These are phyloP conservation scores for Aspidiotus rigidus DNA, from an alignment of 2,888 invertebrate genomes.

Conservation along the genomic window DNA sequence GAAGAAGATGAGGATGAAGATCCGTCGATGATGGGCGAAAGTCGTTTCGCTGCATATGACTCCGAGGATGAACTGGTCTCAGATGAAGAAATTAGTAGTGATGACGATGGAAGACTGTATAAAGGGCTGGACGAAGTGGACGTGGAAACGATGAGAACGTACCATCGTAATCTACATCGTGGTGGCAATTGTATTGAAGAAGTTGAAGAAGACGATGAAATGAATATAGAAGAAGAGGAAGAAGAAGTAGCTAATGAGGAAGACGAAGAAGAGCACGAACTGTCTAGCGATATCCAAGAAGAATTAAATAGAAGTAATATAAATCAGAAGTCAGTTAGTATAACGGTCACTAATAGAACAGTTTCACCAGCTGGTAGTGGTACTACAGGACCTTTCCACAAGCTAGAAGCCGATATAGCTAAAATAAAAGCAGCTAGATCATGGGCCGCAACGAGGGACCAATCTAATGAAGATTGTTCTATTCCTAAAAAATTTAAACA, in stretches of 20 bases:
- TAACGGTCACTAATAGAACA: background rate
- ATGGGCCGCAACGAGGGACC: background rate
- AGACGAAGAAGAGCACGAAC: background rate
- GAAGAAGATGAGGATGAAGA: conserved; percentile 29
- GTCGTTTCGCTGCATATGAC: background rate
- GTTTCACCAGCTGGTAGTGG: background rate
- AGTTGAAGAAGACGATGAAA: conserved; percentile 36
- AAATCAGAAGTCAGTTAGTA: conserved; percentile 43
- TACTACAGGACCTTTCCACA: background rate
- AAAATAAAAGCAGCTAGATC: conserved; percentile 4
- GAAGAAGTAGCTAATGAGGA: conserved; percentile 43
- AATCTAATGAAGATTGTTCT: background rate
- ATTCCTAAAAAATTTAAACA: background rate
- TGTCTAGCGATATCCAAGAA: background rate
- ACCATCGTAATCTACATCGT: background rate
- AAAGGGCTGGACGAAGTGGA: conserved; percentile 10
- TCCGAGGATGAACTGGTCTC: background rate
- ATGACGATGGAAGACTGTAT: background rate
- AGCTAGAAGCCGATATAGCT: background rate
- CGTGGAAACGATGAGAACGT: background rate
- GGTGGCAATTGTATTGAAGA: background rate
- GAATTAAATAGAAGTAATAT: conserved; percentile 24
- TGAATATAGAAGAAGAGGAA: conserved; percentile 51
- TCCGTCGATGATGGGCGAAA: conserved; percentile 20
- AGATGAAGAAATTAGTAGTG: conserved; percentile 8